Percentiles rank a stretch among this genome's conserved stretches.
phyloP scores from a whole-genome alignment of 2,113 vertebrate species.

The Chaetodon auriga region DNA sequence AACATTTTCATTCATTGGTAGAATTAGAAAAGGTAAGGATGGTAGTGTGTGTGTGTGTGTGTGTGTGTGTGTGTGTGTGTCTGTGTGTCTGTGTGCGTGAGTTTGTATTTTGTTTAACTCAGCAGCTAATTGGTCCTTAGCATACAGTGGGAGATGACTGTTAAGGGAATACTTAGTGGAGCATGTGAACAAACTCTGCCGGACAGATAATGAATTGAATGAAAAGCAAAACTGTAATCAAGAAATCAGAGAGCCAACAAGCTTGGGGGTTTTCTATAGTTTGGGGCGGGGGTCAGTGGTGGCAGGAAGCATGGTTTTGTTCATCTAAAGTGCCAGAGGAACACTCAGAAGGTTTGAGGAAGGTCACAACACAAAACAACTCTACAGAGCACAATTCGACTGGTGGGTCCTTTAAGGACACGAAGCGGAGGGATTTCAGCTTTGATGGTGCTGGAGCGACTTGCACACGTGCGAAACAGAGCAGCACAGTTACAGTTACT shows the following conservation, averaged over 20 bases:
- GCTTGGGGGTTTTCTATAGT: slow-evolving; percentile 41
- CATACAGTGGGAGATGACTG: slow-evolving; percentile 54
- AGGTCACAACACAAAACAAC: slow-evolving; percentile 62
- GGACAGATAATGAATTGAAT: background rate
- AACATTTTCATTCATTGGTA: background rate
- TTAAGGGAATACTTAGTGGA: slow-evolving; percentile 61
- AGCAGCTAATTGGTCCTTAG: slow-evolving; percentile 55
- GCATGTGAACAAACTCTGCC: slow-evolving; percentile 51
- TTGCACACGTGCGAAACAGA: background rate
- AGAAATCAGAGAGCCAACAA: slow-evolving; percentile 17
- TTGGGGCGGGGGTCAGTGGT: slow-evolving; percentile 41
- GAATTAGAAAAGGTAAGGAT: background rate
- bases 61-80: background rate
- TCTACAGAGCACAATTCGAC: slow-evolving; percentile 30
- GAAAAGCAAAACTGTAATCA: slow-evolving; percentile 32
- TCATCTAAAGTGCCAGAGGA: slow-evolving; percentile 66
- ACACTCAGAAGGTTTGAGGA: slow-evolving; percentile 50
- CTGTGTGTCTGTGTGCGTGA: background rate
- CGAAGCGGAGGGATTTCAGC: slow-evolving; percentile 18
- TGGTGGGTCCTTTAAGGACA: slow-evolving; percentile 43
- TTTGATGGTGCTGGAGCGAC: background rate
- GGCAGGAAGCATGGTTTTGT: slow-evolving; percentile 69
- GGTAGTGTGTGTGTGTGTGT: background rate
- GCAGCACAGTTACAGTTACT: too few relatives aligned
- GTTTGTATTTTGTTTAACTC: slow-evolving; percentile 26